Percentiles rank a stretch among this genome's conserved stretches.
phyloP scores from a whole-genome alignment of 2,797 vertebrate species.

The Pteropus rufus region DNA sequence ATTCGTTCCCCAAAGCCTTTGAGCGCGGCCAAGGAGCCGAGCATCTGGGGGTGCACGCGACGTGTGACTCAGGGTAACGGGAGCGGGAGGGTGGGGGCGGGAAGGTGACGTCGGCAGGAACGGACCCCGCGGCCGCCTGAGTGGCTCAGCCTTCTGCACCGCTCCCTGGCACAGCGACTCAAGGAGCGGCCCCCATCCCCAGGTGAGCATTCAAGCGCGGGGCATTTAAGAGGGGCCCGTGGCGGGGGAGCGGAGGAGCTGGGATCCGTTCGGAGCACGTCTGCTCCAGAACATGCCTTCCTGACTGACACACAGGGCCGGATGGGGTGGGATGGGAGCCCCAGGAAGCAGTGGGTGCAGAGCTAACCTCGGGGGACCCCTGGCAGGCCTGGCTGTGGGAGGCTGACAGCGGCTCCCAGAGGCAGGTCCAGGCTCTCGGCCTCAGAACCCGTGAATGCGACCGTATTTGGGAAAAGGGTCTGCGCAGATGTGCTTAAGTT shows the following conservation, averaged over 20 bases:
- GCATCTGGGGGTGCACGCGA: rapidly evolving
- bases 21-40: neutral
- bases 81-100: rapidly evolving
- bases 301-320: rapidly evolving
- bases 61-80: rapidly evolving
- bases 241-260: rapidly evolving
- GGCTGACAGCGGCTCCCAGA: rapidly evolving
- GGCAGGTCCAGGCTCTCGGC: rapidly evolving
- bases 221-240: rapidly evolving
- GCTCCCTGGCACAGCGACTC: rapidly evolving
- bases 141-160: neutral
- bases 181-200: rapidly evolving
- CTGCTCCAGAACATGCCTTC: too few species aligned
- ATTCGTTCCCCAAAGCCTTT: neutral
- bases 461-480: neutral
- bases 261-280: rapidly evolving
- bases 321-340: rapidly evolving
- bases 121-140: too few species aligned
- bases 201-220: neutral
- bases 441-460: rapidly evolving
- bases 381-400: neutral
- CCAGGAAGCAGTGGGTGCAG: rapidly evolving
- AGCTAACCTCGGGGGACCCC: neutral
- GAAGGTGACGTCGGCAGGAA: too few species aligned
- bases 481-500: neutral